Percentiles rank a stretch among this genome's conserved stretches.
Conservation (phyloP, 2,797 vertebrate species). For the Mormyrus hasselquistii region DNA sequence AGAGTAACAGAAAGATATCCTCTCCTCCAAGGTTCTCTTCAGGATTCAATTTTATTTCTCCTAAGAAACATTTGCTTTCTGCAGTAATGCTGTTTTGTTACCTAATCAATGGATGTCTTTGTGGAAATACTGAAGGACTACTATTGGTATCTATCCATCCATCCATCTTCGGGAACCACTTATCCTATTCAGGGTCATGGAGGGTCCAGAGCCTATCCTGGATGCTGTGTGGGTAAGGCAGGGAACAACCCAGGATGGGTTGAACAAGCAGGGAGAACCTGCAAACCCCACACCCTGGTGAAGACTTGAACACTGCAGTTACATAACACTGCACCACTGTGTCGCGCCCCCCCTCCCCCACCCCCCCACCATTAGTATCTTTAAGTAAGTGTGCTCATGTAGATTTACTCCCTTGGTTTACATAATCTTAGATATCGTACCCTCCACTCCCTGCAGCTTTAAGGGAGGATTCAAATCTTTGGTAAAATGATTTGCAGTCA, state of each 20-base stretch:
- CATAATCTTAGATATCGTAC: not conserved
- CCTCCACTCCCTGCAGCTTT: not conserved
- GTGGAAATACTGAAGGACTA: not conserved
- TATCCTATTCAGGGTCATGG: not conserved
- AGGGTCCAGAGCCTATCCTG: not conserved
- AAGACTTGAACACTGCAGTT: not conserved
- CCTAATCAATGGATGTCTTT: not conserved
- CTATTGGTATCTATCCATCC: not conserved
- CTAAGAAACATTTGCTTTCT: not conserved
- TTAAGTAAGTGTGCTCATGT: not conserved
- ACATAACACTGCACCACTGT: too few species aligned
- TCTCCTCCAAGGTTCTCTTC: not conserved
- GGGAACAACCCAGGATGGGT: not conserved
- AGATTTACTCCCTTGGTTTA: not conserved
- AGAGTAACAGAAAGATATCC: not conserved
- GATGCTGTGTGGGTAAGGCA: not conserved
- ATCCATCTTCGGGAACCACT: not conserved
- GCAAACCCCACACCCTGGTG: not conserved
- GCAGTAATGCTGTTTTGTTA: not conserved
- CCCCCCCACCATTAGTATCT: not conserved
- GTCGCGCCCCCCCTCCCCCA: too few species aligned
- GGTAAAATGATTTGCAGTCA: not conserved
- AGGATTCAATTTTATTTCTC: not conserved
- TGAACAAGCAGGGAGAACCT: not conserved
- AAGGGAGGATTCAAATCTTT: not conserved